Evolutionary conservation across 2,113 vertebrate species (phyloP), one percentile per base, ranked within the genome.

Genomic region (Octodon degus): DNA sequence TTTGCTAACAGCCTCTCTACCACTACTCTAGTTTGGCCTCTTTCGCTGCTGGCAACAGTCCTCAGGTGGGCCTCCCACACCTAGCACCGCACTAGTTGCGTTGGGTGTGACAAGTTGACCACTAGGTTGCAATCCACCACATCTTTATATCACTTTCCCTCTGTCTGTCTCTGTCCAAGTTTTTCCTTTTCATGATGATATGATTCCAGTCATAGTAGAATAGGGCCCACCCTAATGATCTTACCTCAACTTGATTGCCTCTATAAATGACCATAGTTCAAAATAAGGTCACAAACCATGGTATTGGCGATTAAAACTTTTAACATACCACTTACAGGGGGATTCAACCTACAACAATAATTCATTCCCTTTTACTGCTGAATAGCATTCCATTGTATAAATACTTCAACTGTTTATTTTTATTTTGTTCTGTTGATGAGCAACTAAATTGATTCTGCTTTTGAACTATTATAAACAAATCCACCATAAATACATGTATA

Each of bases 401-500:
- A 47, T 65, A 92, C 50, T 86, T 50, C 74, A 76, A 63, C 40
- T 77, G 55, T 55, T 55, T 86, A n/a, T n/a, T 95, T 65, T 91
- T 86, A 55, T 76, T 89, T n/a, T 47, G 30, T 91, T 86, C 24
- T 55, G 1, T 34, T 92, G 43, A 62, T n/a, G 30, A n/a, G n/a
- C 9, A 94, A 55, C 22, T 53, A 37, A 92, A 58, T 22, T 14
- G 22, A 67, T 91, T 74, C 8, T 5, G 50, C 9, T 84, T 85
- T 93, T 84, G 47, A 91, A 22, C 27, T 86, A 91, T 20, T 86
- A 24, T 63, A 30, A 94, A 79, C 24, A 86, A 67, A 85, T 63
- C 27, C 89, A 16, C 47, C 40, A n/a, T 9, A 34, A 86, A n/a
- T 74, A 65, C 34, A 34, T 27, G 65, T 47, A 1, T n/a, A 30